Evolutionary conservation across 2,113 vertebrate genomes (phyloP), one percentile per base, ranked within the genome.

Genomic region (Muntiacus muntjak): DNA sequence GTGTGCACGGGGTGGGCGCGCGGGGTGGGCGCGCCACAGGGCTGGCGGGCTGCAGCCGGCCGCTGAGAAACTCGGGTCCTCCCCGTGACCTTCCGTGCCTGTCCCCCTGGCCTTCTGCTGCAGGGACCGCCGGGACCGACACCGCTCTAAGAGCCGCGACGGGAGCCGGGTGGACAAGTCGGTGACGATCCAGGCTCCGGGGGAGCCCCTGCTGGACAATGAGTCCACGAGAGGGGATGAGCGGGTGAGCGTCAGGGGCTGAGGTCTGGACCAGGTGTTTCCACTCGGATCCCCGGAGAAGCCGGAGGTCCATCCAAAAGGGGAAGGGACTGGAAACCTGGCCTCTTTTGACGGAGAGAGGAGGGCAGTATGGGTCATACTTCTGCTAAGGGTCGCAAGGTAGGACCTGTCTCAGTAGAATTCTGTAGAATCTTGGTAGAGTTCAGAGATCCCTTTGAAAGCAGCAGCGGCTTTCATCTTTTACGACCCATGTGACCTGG

Each of bases 181-280:
- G 0, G 99, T 99, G 92, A 99, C 99, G 1, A 99, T 99, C 98
- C 99, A 99, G 98, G 99, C 99, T 0, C 99, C 99, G 0, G 99
- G 99, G 14, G 99, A 99, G 88, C 99, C 99, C 1, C 98, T 99
- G 97, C 98, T 99, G 95, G 99, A 99, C 93, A 99, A 99, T 0
- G 99, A 99, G 97, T 99, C 99, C 0, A 99, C 99, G 0, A 98
- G 99, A 2, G 99, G 99, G 87, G 99, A 99, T 0, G 99, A 99
- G 36, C 95, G 99, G 99, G 99, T 99, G 96, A 98, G 98, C 3
- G 4, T 0, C 3, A 0, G 25, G 11, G 30, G 23, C 0, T 2
- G 6, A 47, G 30, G 43, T 43, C 43, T 36, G 36, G 43, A 10
- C 50, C 36, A 5, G 33, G 52, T 21, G 15, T 89, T 83, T 84